Base-by-base conservation (phyloP, 2,888 invertebrate genomes). In the Lasioglossum oenotherae region DNA sequence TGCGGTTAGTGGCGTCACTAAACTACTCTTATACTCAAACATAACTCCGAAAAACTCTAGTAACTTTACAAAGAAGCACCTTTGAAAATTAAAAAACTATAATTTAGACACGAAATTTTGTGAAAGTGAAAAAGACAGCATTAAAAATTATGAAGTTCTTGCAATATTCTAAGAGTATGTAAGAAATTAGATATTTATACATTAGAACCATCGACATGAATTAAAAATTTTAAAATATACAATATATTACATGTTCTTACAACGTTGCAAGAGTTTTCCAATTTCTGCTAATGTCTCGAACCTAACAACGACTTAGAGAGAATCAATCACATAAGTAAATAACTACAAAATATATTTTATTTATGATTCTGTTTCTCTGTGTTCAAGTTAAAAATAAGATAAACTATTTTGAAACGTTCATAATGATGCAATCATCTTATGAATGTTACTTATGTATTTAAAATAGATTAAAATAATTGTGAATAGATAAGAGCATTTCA, bases 1-100 rank as follows among this genome's bases (percentile, higher is more conserved):
- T 1, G 14, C 44, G 60, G 75, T 31, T 64, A 77, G 76, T 41
- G 80, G 44, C 0, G 44, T 78, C 31, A 38, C 35, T 64, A 64
- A 73, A 23, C 12, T 19, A 31, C 35, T 27, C 4, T 10, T 23
- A 4, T 41, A 4, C 12, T 35, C 31, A 2, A 46, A 49, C 41
- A 49, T 27, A 38, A 67, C 16, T 67, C 1, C 23, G 19, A 4
- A 4, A 69, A 23, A n/a, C 10, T 10, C n/a, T 67, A 2, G 23
- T 35, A 35, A 10, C 35, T 35, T 67, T 35, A 3, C 4, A 35
- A 67, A 8, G 35, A 35, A 16, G 8, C 35, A 8, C 4, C 5
- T 27, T 2, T 57, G 12, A 57, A n/a, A 57, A n/a, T 53, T 23
- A 57, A 1, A 10, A n/a, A 57, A 57, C n/a, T 57, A 12, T 12